Base-by-base conservation (phyloP, 2,797 vertebrate genomes). In the Anguilla marmorata region DNA sequence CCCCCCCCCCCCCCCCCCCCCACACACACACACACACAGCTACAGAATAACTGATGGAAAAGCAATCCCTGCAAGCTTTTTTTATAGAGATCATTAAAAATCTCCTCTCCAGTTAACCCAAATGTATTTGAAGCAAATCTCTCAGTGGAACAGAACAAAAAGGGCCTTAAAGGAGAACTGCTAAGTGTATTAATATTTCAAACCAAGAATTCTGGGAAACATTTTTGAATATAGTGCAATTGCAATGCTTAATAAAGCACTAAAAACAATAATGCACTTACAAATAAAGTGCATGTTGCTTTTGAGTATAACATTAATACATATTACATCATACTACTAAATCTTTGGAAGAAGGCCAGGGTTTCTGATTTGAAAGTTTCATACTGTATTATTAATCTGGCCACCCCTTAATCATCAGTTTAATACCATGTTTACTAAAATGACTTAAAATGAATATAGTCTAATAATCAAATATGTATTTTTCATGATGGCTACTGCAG, bases 81-180 rank as follows among this genome's bases (percentile, higher is more conserved):
- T 87, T 82, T 69, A 87, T 37, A 37, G 69, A 50, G 41, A 21
- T 84, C 82, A 85, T 87, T 87, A 69, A 87, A 87, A 69, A 84
- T 84, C 30, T 85, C 48, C 48, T 87, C 69, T 86, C 48, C 41
- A 82, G 41, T 82, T n/a, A 48, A 82, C 11, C n/a, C 41, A 82
- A 82, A n/a, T 3, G 24, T 87, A 12, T 72, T 50, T 72, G 48
- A 84, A 82, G 58, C 33, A 63, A 52, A 30, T 37, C 60, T 37
- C 63, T n/a, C 27, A 60, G 30, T 45, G 82, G 60, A 84, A 84
- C 48, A 52, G 66, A 74, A 86, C 24, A 66, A 6, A 37, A 74
- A 14, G 21, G 79, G 24, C 79, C 45, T 82, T 50, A 82, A 82
- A 48, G 16, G 79, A 50, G 79, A 79, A 45, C 24, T 79, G 16